These are phyloP conservation scores for Digitonthophagus gazella DNA, from an alignment of 2,888 invertebrate genomes.

Conservation along the genomic window DNA sequence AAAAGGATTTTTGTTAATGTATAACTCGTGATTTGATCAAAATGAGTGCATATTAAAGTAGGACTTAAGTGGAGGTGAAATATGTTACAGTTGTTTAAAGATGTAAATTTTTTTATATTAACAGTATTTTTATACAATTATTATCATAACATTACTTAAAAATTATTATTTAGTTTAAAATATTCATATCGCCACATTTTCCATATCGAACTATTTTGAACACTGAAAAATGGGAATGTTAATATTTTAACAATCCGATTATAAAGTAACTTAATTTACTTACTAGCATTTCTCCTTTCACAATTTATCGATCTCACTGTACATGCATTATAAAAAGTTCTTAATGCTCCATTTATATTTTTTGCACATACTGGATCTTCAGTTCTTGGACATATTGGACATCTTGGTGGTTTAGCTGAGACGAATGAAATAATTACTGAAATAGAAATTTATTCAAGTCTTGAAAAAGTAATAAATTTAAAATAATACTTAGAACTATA, in stretches of 20 bases:
- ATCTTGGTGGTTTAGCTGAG: neutral
- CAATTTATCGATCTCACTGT: neutral
- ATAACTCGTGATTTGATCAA: neutral
- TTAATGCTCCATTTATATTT: neutral
- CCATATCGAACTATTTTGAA: neutral
- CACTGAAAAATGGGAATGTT: neutral
- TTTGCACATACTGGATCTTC: neutral
- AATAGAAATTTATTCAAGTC: too few species aligned
- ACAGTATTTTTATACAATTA: too few species aligned
- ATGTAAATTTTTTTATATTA: neutral
- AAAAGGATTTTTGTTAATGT: neutral
- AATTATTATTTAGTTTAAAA: neutral
- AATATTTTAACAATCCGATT: neutral
- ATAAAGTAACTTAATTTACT: neutral
- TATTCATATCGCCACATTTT: neutral
- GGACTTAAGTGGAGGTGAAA: neutral
- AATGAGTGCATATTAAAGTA: neutral
- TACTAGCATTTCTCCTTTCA: neutral
- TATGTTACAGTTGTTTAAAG: neutral
- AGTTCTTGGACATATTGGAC: neutral
- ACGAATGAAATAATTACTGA: too few species aligned
- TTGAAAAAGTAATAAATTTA: too few species aligned
- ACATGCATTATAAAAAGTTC: neutral
- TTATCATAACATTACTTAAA: too few species aligned
- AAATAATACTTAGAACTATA: too few species aligned